Evolutionary conservation across 30 jellyfish, hydroid and myxozoan species (phyloP).

Genomic region (Turritopsis rubra): DNA sequence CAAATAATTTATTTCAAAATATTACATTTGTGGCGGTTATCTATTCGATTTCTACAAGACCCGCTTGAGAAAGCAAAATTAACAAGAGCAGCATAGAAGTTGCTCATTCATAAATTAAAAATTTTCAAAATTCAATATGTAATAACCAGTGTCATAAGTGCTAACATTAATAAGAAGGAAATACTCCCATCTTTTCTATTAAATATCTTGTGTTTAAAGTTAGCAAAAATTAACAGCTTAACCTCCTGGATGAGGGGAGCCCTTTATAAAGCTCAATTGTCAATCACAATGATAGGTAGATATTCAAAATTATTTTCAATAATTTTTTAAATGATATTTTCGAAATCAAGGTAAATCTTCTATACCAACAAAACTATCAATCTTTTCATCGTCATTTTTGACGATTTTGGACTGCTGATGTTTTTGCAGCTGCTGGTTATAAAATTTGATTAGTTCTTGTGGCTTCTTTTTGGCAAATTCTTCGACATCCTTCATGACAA

Average conservation of each 20-base stretch:
- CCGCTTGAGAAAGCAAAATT: neutral
- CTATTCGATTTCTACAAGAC: neutral
- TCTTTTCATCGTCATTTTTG: slow-evolving; percentile 29
- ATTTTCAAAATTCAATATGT: too few species aligned
- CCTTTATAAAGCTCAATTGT: too few species aligned
- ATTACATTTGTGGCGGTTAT: neutral
- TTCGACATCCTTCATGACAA: slow-evolving; percentile 82
- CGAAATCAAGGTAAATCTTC: slow-evolving; percentile 42
- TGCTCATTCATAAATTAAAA: neutral
- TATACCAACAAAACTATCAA: slow-evolving; percentile 70
- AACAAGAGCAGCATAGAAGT: neutral
- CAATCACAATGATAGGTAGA: too few species aligned
- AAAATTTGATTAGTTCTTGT: slow-evolving; percentile 33
- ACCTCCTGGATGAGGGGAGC: too few species aligned
- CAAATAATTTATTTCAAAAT: neutral
- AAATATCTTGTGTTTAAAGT: too few species aligned
- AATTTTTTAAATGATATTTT: too few species aligned
- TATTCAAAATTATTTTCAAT: neutral
- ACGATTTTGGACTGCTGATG: neutral
- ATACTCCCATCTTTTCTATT: too few species aligned
- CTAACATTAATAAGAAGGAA: too few species aligned
- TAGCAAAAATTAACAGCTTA: too few species aligned
- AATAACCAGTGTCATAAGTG: too few species aligned
- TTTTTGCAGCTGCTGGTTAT: slow-evolving; percentile 27
- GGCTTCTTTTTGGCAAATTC: slow-evolving; percentile 72